Evolutionary conservation across 2,888 invertebrate species (phyloP).

Genomic region (Girardia tigrina): DNA sequence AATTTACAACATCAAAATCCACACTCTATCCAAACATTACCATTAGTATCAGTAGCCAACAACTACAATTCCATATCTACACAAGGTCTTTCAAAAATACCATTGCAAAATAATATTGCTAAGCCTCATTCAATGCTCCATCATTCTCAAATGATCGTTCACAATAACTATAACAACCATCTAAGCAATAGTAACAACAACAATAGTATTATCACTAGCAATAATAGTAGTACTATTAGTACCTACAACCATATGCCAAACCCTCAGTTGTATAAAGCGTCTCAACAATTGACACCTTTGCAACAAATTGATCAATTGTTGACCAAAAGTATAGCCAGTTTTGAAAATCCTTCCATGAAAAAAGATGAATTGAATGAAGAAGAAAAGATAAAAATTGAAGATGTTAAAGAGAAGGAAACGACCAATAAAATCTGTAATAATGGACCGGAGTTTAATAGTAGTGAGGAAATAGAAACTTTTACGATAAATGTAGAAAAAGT

Average conservation of each 20-base stretch:
- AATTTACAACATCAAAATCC: neutral
- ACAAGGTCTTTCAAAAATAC: conserved; percentile 7
- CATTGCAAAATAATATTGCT: neutral
- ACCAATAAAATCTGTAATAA: too few relatives aligned
- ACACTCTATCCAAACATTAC: too few relatives aligned
- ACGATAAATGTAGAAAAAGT: neutral
- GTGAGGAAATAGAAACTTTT: neutral
- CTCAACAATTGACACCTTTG: neutral
- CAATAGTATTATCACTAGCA: too few relatives aligned
- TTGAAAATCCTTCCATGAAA: neutral
- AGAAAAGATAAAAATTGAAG: neutral
- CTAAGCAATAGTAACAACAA: too few relatives aligned
- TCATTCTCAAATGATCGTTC: neutral
- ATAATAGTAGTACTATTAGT: too few relatives aligned
- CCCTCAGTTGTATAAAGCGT: neutral
- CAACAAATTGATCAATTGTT: conserved; percentile 12
- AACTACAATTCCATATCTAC: conserved; percentile 23
- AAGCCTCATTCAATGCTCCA: too few relatives aligned
- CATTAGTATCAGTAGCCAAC: neutral
- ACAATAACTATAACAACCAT: neutral
- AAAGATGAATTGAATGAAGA: neutral
- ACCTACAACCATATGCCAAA: neutral
- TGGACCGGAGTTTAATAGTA: too few relatives aligned
- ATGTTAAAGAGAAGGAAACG: neutral
- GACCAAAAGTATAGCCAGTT: neutral